Base-by-base conservation (phyloP, 2,888 invertebrate genomes). In the Prosopocoilus inquinatus region DNA sequence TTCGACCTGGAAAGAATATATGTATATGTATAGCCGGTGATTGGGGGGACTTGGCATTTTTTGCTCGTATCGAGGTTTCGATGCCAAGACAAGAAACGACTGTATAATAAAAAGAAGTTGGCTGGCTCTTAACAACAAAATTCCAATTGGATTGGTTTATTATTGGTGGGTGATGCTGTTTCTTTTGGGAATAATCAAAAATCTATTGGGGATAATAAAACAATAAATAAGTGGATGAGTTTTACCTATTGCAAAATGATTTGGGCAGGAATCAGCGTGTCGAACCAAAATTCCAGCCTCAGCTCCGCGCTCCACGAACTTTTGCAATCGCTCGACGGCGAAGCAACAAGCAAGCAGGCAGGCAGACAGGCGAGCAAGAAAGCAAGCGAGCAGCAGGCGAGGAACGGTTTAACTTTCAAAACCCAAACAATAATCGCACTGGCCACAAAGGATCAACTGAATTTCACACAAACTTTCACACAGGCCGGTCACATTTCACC, bases 401-500 rank as follows among this genome's bases (percentile, higher is more conserved):
- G 43, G 43, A 20, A 15, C 39, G 38, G 33, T 45, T 48, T 47
- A 54, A 54, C 48, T 49, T 49, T 53, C 43, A 54, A 45, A 54
- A 47, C 48, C 39, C 41, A 44, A 48, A 52, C 32, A 34, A 44
- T 43, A 43, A 47, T 45, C 36, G 36, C 53, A 54, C 48, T 34
- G 36, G 44, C 36, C 54, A 54, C 54, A 41, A 43, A 36, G 34
- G n/a, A 53, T 34, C 34, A 47, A 53, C 53, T 12, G 11, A 32
- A 13, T 35, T 36, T 12, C 34, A 16, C 36, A 16, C 41, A 53
- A 50, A 49, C 44, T 46, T 49, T 41, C 36, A 47, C 47, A 52
- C 47, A 53, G 32, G 47, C 33, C 36, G 50, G 48, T 46, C 59
- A 58, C 55, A 59, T 59, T 59, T 56, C 55, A 50, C 50, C 49